These are phyloP conservation scores for Neoscelio sp. DNA, from an alignment of 2,888 invertebrate genomes.

Conservation along the genomic window DNA sequence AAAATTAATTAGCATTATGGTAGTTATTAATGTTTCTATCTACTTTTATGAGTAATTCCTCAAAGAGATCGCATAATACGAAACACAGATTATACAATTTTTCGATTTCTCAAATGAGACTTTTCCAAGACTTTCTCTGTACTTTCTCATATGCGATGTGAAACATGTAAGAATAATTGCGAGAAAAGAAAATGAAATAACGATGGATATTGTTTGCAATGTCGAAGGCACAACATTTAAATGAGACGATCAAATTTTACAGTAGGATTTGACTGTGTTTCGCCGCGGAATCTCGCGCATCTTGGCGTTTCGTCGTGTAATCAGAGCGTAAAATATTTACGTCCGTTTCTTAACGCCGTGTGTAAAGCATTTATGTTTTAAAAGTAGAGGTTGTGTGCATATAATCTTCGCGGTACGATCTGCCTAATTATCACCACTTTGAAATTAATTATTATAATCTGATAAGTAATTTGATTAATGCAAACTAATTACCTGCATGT, in stretches of 20 bases:
- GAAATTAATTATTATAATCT: slow-evolving; percentile 64
- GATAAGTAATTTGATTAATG: slow-evolving; percentile 62
- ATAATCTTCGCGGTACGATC: slow-evolving; percentile 48
- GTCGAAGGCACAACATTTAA: slow-evolving; percentile 42
- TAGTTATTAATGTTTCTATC: background rate
- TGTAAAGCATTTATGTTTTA: slow-evolving; percentile 45
- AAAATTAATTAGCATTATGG: too few relatives aligned
- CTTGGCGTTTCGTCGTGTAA: slow-evolving; percentile 52
- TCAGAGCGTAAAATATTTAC: slow-evolving; percentile 66
- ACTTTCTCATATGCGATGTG: slow-evolving; percentile 15
- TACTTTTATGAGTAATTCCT: background rate
- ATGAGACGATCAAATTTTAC: slow-evolving; percentile 42
- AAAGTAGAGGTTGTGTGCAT: slow-evolving; percentile 40
- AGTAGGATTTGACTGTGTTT: slow-evolving; percentile 9
- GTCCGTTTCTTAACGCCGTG: slow-evolving; percentile 51
- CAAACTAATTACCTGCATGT: slow-evolving; percentile 27
- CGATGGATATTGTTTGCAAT: slow-evolving; percentile 15
- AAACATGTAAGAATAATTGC: background rate
- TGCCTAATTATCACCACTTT: slow-evolving; percentile 62
- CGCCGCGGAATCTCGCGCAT: slow-evolving; percentile 48
- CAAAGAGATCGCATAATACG: background rate
- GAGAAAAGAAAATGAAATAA: slow-evolving; percentile 9
- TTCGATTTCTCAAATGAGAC: background rate
- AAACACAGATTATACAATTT: slow-evolving; percentile 29
- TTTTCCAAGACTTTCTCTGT: slow-evolving; percentile 22